Percentiles rank a stretch among this genome's conserved stretches.
Evolutionary conservation across 2,113 vertebrate species (phyloP).

Genomic region (Galemys pyrenaicus): DNA sequence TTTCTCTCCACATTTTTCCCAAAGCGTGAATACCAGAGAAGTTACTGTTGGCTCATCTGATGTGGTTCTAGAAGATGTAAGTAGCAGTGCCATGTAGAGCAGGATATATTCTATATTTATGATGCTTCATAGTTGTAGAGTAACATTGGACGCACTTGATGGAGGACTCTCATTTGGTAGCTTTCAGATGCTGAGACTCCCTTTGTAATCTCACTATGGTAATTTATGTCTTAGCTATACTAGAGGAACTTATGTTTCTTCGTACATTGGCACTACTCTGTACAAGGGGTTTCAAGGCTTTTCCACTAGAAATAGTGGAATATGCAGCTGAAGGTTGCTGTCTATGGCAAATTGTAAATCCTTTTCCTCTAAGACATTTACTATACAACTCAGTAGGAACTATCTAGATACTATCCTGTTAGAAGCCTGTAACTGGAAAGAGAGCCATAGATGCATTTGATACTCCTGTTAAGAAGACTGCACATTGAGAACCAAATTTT

Average conservation of each 20-base stretch:
- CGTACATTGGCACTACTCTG: background rate
- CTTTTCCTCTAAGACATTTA: background rate
- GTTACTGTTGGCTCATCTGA: background rate
- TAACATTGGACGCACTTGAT: background rate
- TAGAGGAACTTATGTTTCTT: background rate
- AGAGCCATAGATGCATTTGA: background rate
- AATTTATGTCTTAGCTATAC: background rate
- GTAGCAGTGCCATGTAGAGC: background rate
- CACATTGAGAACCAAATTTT: background rate
- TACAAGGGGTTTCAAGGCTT: background rate
- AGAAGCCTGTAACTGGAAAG: background rate
- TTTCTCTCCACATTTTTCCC: background rate
- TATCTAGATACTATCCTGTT: slow-evolving; percentile 18
- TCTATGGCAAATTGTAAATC: background rate
- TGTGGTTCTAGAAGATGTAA: background rate
- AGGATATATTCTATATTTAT: background rate
- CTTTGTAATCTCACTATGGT: background rate
- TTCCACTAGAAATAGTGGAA: background rate
- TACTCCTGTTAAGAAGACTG: slow-evolving; percentile 47
- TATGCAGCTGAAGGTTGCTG: background rate
- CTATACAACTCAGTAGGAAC: background rate
- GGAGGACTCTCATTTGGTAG: background rate
- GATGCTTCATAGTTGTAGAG: background rate
- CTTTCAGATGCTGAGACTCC: slow-evolving; percentile 54
- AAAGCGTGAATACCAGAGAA: background rate